Percentiles rank a stretch among this genome's conserved stretches.
Conservation (phyloP, 1,140 invertebrate genomes). For the Drosophila micromelanica region DNA sequence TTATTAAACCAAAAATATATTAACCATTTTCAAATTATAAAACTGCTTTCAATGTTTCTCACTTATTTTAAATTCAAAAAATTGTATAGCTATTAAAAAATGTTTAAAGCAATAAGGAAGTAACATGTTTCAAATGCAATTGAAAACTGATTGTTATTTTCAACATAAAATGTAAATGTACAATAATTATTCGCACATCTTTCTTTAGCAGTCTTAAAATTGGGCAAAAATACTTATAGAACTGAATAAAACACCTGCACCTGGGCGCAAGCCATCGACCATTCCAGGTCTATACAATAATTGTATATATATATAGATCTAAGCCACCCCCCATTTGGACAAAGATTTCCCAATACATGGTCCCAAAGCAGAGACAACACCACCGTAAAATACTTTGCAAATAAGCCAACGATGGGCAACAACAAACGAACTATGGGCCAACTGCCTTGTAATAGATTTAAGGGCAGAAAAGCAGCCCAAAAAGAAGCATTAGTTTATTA, state of each 20-base stretch:
- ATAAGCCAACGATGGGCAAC: conserved; percentile 42
- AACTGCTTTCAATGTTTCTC: too few relatives aligned
- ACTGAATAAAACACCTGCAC: conserved; percentile 23
- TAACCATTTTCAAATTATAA: not conserved
- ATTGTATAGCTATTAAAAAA: too few relatives aligned
- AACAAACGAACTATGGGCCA: conserved; percentile 40
- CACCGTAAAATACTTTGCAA: conserved; percentile 47
- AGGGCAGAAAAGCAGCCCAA: conserved; percentile 42
- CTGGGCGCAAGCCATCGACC: conserved; percentile 12
- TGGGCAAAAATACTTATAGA: conserved; percentile 6
- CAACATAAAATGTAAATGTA: not conserved
- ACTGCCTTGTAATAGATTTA: conserved; percentile 54
- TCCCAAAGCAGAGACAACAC: conserved; percentile 37
- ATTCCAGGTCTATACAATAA: not conserved
- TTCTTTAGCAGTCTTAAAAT: not conserved
- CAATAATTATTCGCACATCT: not conserved
- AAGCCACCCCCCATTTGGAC: conserved; percentile 9
- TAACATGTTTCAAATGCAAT: too few relatives aligned
- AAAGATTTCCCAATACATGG: conserved; percentile 40
- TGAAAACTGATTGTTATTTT: conserved; percentile 13
- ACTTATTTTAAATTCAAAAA: too few relatives aligned
- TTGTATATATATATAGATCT: not conserved
- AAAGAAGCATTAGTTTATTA: conserved; percentile 78
- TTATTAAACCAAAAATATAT: too few relatives aligned
- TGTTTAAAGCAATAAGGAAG: too few relatives aligned